Evolutionary conservation across 2,797 vertebrate genomes (phyloP).

Genomic region (Triplophysa bombifrons): DNA sequence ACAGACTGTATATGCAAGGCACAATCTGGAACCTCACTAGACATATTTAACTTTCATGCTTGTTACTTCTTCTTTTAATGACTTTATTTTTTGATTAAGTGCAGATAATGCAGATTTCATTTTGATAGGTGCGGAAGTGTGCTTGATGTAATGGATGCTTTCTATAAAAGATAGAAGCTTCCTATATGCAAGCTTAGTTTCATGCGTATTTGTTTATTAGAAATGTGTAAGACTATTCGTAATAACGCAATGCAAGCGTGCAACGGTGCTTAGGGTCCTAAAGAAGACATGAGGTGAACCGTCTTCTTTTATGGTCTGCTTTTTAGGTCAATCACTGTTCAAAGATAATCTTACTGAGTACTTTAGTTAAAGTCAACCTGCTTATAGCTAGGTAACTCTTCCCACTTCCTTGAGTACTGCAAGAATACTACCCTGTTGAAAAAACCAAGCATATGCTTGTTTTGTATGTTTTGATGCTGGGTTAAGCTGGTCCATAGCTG

Average conservation of each 20-base stretch:
- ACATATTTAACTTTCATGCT: conserved; percentile 38
- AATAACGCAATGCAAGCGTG: background rate
- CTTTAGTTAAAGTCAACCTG: background rate
- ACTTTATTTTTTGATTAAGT: conserved; percentile 23
- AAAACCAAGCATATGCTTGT: no score
- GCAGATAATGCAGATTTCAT: background rate
- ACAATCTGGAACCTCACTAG: conserved; percentile 41
- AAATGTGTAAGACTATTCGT: background rate
- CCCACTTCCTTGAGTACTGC: background rate
- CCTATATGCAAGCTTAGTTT: background rate
- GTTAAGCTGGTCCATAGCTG: no score
- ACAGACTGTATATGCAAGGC: conserved; percentile 25
- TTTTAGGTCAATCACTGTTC: background rate
- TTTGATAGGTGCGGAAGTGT: background rate
- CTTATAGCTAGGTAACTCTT: background rate
- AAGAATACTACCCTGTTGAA: no score
- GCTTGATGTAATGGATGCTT: background rate
- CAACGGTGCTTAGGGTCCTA: background rate
- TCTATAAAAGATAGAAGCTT: background rate
- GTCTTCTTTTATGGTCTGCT: background rate
- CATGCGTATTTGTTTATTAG: background rate
- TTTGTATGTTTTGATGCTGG: no score
- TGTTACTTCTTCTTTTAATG: conserved; percentile 25
- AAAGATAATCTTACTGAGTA: background rate
- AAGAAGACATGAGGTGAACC: background rate